Percentiles rank a stretch among this genome's conserved stretches.
Conservation (phyloP, 2,888 invertebrate genomes). For the Lepidocyrtinus sp. region DNA sequence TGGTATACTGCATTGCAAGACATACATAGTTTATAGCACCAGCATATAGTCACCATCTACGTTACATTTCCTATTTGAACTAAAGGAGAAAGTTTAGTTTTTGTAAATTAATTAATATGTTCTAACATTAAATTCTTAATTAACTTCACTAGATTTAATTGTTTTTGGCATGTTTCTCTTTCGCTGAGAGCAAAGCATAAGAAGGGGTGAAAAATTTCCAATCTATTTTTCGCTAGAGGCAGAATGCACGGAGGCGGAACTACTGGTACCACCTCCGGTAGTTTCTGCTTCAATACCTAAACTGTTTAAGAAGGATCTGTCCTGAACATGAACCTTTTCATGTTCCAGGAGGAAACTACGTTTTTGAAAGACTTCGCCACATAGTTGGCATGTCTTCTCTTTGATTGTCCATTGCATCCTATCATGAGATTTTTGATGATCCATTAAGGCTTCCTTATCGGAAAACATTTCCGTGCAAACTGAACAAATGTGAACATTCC, state of each 20-base stretch:
- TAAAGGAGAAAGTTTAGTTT: too few relatives aligned
- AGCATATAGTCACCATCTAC: too few relatives aligned
- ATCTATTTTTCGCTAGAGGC: too few relatives aligned
- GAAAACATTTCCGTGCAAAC: slow-evolving; percentile 60
- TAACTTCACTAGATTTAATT: too few relatives aligned
- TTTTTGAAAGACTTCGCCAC: slow-evolving; percentile 57
- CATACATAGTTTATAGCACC: too few relatives aligned
- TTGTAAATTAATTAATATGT: too few relatives aligned
- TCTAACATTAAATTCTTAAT: too few relatives aligned
- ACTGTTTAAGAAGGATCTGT: slow-evolving; percentile 37
- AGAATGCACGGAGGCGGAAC: neutral
- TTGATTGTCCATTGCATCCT: slow-evolving; percentile 60
- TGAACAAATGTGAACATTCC: slow-evolving; percentile 49
- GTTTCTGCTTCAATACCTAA: slow-evolving; percentile 42
- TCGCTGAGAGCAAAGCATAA: too few relatives aligned
- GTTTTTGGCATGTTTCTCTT: too few relatives aligned
- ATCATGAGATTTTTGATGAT: slow-evolving; percentile 58
- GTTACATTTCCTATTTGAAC: too few relatives aligned
- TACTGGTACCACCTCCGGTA: neutral
- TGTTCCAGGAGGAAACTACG: slow-evolving; percentile 51
- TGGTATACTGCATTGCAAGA: too few relatives aligned
- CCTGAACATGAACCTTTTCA: slow-evolving; percentile 50
- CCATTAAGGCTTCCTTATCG: slow-evolving; percentile 55
- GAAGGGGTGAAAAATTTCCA: too few relatives aligned
- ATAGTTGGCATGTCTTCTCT: slow-evolving; percentile 54